These are phyloP conservation scores for Liopterus haemorrhoidalis DNA, from an alignment of 2,888 invertebrate genomes.

Conservation along the genomic window DNA sequence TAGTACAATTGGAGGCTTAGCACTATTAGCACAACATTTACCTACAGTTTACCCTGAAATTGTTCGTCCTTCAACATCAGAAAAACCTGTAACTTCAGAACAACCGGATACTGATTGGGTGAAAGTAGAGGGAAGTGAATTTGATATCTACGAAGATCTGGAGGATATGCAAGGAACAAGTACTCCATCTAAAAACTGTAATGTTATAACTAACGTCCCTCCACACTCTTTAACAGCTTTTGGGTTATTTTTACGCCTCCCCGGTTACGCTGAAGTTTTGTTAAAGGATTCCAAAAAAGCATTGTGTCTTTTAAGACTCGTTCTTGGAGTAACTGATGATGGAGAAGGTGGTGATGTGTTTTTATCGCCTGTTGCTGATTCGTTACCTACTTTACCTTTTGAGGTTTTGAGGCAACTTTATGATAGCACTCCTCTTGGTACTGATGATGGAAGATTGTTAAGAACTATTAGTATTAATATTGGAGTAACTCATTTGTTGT, in stretches of 20 bases:
- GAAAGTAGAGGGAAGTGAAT: constrained; percentile 56
- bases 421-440: constrained; percentile 67
- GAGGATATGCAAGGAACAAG: constrained; percentile 51
- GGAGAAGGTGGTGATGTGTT: constrained; percentile 81
- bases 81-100: constrained; percentile 52
- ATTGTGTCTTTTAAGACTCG: constrained; percentile 76
- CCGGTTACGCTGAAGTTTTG: constrained; percentile 85
- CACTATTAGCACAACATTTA: constrained; percentile 79
- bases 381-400: constrained; percentile 71
- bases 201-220: constrained; percentile 63
- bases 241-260: constrained; percentile 79
- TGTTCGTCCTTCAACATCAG: constrained; percentile 51
- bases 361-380: constrained; percentile 60
- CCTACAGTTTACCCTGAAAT: constrained; percentile 83
- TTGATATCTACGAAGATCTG: constrained; percentile 58
- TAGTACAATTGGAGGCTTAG: constrained; percentile 81
- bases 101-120: constrained; percentile 57
- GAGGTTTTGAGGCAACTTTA: constrained; percentile 69
- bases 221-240: constrained; percentile 89
- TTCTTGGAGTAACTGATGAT: constrained; percentile 86
- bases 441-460: constrained; percentile 69
- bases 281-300: constrained; percentile 78
- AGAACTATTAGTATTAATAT: constrained; percentile 74
- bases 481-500: constrained; percentile 77
- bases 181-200: constrained; percentile 48